These are phyloP conservation scores for Chromoteleia sp. DNA, from an alignment of 2,888 invertebrate genomes.

Conservation along the genomic window DNA sequence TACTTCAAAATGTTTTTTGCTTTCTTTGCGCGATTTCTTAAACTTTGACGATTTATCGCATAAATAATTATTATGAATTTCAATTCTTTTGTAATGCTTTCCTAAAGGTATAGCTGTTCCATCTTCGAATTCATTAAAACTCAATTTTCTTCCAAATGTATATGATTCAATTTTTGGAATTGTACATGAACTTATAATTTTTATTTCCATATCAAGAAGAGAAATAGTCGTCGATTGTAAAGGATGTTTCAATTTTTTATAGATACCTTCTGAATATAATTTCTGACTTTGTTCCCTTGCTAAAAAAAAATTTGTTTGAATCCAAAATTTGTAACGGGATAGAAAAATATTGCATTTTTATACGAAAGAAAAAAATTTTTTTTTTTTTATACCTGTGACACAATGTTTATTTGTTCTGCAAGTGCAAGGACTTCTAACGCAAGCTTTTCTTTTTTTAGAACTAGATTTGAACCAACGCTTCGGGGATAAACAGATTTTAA, in stretches of 20 bases:
- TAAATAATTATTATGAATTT: conserved; percentile 52
- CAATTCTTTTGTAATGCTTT: conserved; percentile 19
- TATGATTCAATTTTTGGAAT: neutral
- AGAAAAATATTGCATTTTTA: too few relatives aligned
- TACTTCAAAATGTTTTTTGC: neutral
- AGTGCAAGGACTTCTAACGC: conserved; percentile 11
- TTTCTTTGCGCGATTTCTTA: neutral
- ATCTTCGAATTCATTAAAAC: neutral
- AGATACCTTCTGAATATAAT: neutral
- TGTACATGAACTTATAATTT: conserved; percentile 15
- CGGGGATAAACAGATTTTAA: conserved; percentile 25
- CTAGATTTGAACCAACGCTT: conserved; percentile 27
- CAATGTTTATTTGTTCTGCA: conserved; percentile 27
- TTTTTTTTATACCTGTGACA: conserved; percentile 35
- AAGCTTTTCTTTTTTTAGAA: conserved; percentile 7
- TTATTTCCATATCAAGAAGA: conserved; percentile 49
- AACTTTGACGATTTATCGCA: conserved; percentile 3
- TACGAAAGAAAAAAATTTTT: too few relatives aligned
- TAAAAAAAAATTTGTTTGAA: neutral
- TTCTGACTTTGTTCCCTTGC: conserved; percentile 1
- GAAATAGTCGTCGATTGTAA: conserved; percentile 15
- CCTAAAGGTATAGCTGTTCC: neutral
- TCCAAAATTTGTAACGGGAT: too few relatives aligned
- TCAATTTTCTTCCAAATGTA: neutral
- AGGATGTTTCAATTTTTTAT: neutral